Evolutionary conservation across 2,888 invertebrate species (phyloP), one percentile per base, ranked within the genome.

Genomic region (Pollenia griseotomentosa): DNA sequence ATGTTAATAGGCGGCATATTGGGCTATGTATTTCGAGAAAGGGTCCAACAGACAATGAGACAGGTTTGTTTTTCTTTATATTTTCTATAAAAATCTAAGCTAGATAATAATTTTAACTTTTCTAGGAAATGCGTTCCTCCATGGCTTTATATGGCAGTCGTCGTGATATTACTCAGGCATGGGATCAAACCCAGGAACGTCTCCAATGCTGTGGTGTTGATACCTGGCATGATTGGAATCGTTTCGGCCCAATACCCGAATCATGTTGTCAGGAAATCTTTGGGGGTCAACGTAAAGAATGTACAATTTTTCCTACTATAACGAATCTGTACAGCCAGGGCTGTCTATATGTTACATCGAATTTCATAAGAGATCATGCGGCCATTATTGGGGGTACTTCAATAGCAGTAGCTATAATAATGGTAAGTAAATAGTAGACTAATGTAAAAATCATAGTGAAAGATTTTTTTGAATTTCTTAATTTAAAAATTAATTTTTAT

Each of bases 1-100:
- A 96, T 98, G 96, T 94, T 98, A 88, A 96, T 98, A 85, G 98
- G 98, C 53, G 98, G 98, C 61, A 97, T 98, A 88, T 94, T 98
- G 80, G 97, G 97, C 77, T 98, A 97, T 92, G 97, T 98, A 71
- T 98, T 98, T 94, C 95, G 97, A 63, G 96, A 96, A 91, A 97
- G 98, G 93, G 97, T 98, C 48, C 94, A 96, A 75, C 95, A 95
- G 63, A 96, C 96, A 0, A 94, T 97, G 93, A 95, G 96, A 91
- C 95, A 96, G 89, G 93, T 93, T 83, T 48, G 63, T 19, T 74
- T 53, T 5, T 16, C 9, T 44, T 16, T 9, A 9, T 14, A 0
- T 33, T 33, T 33, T 11, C 14, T 14, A 7, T 33, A 33, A 33
- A 6, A 33, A 33, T 33, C 5, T 33, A 33, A 6, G 5, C 6